Evolutionary conservation across 2,888 invertebrate species (phyloP).

Genomic region (Lydus trimaculatus): DNA sequence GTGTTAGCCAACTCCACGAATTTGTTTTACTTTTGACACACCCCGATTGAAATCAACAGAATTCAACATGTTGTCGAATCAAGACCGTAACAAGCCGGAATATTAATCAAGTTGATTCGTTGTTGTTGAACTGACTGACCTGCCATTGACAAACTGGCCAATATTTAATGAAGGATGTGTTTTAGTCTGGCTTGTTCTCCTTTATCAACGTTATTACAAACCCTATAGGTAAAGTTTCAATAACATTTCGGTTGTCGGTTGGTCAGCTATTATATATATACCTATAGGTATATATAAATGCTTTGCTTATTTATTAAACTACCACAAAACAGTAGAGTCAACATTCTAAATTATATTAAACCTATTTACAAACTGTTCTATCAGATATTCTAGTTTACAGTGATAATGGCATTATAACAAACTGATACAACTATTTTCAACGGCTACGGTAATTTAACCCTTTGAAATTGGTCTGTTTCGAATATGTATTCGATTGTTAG

Average conservation of each 20-base stretch:
- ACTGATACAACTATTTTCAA: constrained; percentile 29
- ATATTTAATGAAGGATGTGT: constrained; percentile 16
- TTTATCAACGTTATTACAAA: background rate
- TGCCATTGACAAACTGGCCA: constrained; percentile 9
- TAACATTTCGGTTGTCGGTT: constrained; percentile 27
- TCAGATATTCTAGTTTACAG: constrained; percentile 37
- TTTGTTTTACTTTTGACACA: background rate
- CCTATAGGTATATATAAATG: constrained; percentile 36
- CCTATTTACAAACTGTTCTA: constrained; percentile 43
- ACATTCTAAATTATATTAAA: constrained; percentile 46
- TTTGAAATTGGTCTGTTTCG: background rate
- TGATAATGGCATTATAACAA: constrained; percentile 41
- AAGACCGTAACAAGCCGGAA: background rate
- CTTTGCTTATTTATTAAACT: constrained; percentile 36
- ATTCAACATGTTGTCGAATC: background rate
- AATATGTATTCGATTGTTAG: background rate
- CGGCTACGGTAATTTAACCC: constrained; percentile 15
- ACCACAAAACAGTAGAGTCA: constrained; percentile 47
- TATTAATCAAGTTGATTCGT: constrained; percentile 10
- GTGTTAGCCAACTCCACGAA: background rate
- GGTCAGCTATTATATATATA: too few relatives aligned
- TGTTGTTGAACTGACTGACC: background rate
- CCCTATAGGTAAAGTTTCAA: background rate
- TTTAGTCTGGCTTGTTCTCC: background rate
- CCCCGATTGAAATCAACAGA: background rate